phyloP scores from a whole-genome alignment of 2,113 vertebrate genomes.

The Corythaeola cristata region DNA sequence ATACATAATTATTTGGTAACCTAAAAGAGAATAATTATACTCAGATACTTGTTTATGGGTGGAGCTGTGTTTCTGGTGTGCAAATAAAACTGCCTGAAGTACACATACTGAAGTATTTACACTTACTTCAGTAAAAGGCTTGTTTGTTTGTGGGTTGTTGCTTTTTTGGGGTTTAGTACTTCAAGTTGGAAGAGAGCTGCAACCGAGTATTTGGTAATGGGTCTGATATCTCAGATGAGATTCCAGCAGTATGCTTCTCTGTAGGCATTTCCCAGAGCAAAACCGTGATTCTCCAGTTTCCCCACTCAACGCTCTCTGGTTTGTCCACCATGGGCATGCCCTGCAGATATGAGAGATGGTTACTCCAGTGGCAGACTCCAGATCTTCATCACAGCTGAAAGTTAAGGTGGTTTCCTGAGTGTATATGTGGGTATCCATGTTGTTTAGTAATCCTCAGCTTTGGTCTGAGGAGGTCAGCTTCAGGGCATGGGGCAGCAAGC shows the following conservation, averaged over 20 bases:
- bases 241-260: neutral
- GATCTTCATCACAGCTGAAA: neutral
- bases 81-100: neutral
- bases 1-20: neutral
- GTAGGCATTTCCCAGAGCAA: neutral
- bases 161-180: neutral
- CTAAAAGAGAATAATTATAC: neutral
- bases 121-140: neutral
- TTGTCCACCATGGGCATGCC: neutral
- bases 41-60: neutral
- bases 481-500: neutral
- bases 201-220: neutral
- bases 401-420: accelerated
- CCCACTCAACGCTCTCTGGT: accelerated
- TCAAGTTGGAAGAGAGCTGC: neutral
- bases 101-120: neutral
- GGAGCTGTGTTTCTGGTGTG: neutral
- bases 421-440: neutral
- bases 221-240: neutral
- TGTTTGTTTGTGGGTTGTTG: neutral
- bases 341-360: neutral
- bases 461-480: neutral
- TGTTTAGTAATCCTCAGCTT: neutral
- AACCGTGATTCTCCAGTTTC: neutral
- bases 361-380: neutral